Evolutionary conservation across 1,140 invertebrate species (phyloP).

Genomic region (Temnothorax nylanderi): DNA sequence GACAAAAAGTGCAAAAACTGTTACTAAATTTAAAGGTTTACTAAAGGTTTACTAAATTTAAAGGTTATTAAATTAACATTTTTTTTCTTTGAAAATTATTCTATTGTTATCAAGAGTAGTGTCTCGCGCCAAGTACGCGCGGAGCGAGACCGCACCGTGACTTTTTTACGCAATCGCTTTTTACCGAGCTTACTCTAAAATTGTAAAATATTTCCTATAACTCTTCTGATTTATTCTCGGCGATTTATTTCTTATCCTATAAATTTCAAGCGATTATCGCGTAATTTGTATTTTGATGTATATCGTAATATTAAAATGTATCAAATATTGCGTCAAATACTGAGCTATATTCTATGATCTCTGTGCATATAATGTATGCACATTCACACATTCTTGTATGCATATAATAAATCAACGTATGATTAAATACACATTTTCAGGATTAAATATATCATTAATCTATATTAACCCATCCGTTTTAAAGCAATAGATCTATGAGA

Average conservation of each 20-base stretch:
- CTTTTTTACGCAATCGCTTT: neutral
- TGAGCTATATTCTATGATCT: neutral
- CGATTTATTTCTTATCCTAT: neutral
- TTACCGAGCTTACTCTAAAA: neutral
- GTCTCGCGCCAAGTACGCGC: no score
- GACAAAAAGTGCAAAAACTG: neutral
- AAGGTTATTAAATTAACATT: neutral
- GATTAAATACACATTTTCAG: constrained; percentile 1
- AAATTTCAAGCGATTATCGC: neutral
- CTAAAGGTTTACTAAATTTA: neutral
- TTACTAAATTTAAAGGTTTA: neutral
- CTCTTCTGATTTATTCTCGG: neutral
- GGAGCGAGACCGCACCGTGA: no score
- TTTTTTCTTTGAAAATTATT: neutral
- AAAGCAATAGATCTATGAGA: neutral
- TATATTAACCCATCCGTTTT: neutral
- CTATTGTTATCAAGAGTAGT: neutral
- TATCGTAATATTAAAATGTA: neutral
- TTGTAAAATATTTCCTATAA: neutral
- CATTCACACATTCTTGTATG: neutral
- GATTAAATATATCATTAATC: constrained; percentile 3
- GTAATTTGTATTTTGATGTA: neutral
- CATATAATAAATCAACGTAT: neutral
- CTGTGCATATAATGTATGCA: neutral
- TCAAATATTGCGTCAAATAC: neutral